A percentile compares a stretch with the other conserved stretches of the same genome.
Conservation (phyloP, 2,113 vertebrate genomes). For the Meleagris gallopavo region DNA sequence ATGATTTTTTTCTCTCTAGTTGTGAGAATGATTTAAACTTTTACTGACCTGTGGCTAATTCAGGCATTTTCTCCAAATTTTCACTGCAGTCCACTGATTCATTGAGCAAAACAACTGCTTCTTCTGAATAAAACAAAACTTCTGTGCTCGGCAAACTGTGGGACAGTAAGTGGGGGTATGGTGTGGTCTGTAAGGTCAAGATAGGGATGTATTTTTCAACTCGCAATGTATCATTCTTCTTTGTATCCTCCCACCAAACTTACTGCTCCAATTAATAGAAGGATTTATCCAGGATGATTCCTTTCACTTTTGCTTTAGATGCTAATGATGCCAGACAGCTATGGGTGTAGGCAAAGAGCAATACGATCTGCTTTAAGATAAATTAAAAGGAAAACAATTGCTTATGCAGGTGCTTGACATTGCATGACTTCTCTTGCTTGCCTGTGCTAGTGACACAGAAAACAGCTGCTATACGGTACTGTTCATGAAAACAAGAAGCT, state of each 20-base stretch:
- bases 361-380: neutral
- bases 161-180: neutral
- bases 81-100: neutral
- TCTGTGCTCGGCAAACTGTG: neutral
- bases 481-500: neutral
- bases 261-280: neutral
- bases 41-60: constrained; percentile 18
- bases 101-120: neutral
- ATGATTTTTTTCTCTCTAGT: constrained; percentile 15
- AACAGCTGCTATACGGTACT: neutral
- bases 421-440: fast-evolving
- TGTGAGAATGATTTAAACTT: constrained; percentile 36
- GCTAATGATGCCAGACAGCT: fast-evolving
- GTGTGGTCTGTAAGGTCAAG: neutral
- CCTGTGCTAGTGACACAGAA: neutral
- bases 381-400: neutral
- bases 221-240: neutral
- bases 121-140: neutral
- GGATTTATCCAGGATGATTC: neutral
- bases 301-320: neutral
- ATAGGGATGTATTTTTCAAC: neutral
- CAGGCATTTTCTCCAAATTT: constrained; percentile 25
- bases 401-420: neutral
- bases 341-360: neutral
- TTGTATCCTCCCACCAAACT: neutral